Percentiles rank a stretch among this genome's conserved stretches.
Evolutionary conservation across 2,113 vertebrate species (phyloP).

Genomic region (Nothobranchius kuhntae): DNA sequence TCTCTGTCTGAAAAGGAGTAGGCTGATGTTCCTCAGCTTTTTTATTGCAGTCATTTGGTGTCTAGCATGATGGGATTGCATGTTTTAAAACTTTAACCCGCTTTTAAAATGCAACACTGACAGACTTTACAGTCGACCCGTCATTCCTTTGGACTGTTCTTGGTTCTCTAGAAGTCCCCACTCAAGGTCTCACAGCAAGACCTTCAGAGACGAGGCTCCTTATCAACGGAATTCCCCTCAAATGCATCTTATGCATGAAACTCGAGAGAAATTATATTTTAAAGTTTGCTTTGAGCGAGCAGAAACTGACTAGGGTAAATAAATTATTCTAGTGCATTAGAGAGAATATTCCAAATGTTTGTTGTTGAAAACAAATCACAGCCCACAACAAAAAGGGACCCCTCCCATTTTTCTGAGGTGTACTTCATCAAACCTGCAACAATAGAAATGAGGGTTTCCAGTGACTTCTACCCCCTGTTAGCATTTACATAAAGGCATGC

Average conservation of each 20-base stretch:
- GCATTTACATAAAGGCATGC: conserved; percentile 79
- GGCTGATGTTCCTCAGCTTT: conserved; percentile 58
- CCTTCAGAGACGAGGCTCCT: conserved; percentile 74
- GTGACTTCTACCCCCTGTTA: conserved; percentile 68
- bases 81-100: conserved; percentile 29
- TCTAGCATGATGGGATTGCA: conserved; percentile 28
- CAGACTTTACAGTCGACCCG: conserved; percentile 83
- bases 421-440: conserved; percentile 63
- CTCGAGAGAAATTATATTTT: conserved; percentile 73
- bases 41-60: conserved; percentile 57
- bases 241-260: conserved; percentile 78
- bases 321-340: conserved; percentile 11
- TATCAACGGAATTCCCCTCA: too few species aligned
- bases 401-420: conserved; percentile 38
- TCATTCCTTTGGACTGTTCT: conserved; percentile 30
- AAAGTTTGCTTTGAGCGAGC: conserved; percentile 19
- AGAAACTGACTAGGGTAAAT: not conserved
- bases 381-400: conserved; percentile 48
- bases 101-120: conserved; percentile 43
- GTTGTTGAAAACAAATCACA: conserved; percentile 37
- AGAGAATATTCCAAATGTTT: conserved; percentile 38
- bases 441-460: conserved; percentile 64
- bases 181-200: conserved; percentile 69
- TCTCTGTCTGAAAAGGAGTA: too few species aligned
- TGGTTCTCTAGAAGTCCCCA: conserved; percentile 25